These are phyloP conservation scores for Chaetops frenatus DNA, from an alignment of 2,113 vertebrate species.

Conservation along the genomic window DNA sequence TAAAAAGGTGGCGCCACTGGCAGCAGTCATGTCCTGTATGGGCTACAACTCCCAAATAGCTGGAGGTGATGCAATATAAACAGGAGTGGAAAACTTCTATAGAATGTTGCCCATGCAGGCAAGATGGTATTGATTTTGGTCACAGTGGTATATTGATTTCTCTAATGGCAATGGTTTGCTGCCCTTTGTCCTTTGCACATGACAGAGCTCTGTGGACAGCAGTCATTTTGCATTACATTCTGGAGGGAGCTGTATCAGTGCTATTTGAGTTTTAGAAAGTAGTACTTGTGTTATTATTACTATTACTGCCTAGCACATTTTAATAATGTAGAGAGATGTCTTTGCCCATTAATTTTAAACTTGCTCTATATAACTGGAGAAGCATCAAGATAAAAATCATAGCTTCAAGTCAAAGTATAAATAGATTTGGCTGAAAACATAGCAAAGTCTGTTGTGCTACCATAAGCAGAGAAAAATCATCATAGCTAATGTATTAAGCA, in stretches of 20 bases:
- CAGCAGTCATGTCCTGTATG: not conserved
- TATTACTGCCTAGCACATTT: not conserved
- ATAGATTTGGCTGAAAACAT: slow-evolving; percentile 35
- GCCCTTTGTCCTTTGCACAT: not conserved
- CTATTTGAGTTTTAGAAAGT: not conserved
- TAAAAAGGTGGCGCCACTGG: slow-evolving; percentile 10
- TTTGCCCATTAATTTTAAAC: not conserved
- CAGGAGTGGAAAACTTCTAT: not conserved
- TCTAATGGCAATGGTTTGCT: not conserved
- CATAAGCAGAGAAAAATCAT: slow-evolving; percentile 34
- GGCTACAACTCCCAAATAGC: not conserved
- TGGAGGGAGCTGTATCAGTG: not conserved
- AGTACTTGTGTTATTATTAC: not conserved
- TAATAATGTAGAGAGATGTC: not conserved
- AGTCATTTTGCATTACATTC: not conserved
- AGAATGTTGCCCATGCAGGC: not conserved
- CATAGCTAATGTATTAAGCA: slow-evolving; percentile 49
- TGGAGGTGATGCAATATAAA: slow-evolving; percentile 20
- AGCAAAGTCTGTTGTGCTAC: slow-evolving; percentile 32
- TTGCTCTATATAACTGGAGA: not conserved
- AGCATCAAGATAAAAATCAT: slow-evolving; percentile 47
- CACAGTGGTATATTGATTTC: not conserved
- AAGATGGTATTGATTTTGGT: not conserved
- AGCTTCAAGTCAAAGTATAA: slow-evolving; percentile 26
- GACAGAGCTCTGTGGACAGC: not conserved